These are phyloP conservation scores for Callyntrura guangdongensis DNA, from an alignment of 2,888 invertebrate species.

Conservation along the genomic window DNA sequence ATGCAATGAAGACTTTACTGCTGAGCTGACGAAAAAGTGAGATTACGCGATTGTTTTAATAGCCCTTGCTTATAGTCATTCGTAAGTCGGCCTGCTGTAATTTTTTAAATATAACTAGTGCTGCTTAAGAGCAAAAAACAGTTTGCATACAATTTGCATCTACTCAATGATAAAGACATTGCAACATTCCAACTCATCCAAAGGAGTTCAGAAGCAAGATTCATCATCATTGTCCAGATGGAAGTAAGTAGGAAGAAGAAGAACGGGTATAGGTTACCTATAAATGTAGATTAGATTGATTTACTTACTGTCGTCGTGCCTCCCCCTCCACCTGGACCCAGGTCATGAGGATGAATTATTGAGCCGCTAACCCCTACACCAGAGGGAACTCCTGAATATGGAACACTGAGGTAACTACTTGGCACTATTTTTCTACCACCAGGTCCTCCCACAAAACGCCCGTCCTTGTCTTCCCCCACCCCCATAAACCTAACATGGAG, in stretches of 20 bases:
- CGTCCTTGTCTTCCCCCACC: constrained; percentile 87
- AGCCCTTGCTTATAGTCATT: neutral
- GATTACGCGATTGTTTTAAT: neutral
- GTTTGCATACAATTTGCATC: no score
- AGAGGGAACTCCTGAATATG: constrained; percentile 84
- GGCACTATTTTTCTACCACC: constrained; percentile 83
- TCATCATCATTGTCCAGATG: neutral
- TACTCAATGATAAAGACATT: no score
- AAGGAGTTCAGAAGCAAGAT: no score
- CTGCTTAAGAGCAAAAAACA: no score
- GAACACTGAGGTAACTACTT: constrained; percentile 85
- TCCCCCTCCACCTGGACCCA: constrained; percentile 80
- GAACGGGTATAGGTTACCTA: neutral
- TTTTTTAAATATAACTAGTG: neutral
- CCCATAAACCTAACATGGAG: constrained; percentile 85
- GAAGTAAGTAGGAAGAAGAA: neutral
- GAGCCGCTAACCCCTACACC: constrained; percentile 86
- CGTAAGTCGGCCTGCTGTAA: neutral
- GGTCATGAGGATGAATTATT: constrained; percentile 85
- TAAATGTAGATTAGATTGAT: neutral
- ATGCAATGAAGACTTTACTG: neutral
- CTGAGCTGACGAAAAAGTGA: neutral
- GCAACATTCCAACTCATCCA: no score
- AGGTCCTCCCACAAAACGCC: constrained; percentile 88
- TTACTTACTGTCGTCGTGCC: constrained; percentile 87